These are phyloP conservation scores for Bhutanitis thaidina DNA, from an alignment of 2,888 invertebrate genomes.

Conservation along the genomic window DNA sequence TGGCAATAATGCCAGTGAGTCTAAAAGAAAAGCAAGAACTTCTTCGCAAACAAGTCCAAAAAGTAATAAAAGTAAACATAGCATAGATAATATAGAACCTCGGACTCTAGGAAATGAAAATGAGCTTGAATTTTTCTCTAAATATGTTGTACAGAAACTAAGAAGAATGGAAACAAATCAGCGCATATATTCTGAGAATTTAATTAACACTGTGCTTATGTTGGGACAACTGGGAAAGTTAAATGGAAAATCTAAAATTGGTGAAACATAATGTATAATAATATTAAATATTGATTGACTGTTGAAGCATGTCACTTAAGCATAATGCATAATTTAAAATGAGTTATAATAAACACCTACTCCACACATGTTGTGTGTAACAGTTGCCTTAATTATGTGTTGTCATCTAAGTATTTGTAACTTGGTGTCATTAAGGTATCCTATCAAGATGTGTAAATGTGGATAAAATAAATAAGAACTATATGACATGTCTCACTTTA, in stretches of 20 bases:
- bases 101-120: slow-evolving; percentile 51
- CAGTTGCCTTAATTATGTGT: too few relatives aligned
- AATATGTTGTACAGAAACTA: slow-evolving; percentile 71
- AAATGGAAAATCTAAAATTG: slow-evolving; percentile 66
- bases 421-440: too few relatives aligned
- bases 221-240: slow-evolving; percentile 65
- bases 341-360: too few relatives aligned
- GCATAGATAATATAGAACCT: slow-evolving; percentile 37
- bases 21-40: slow-evolving; percentile 42
- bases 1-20: slow-evolving; percentile 31
- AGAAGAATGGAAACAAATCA: slow-evolving; percentile 73
- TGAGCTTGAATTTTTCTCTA: slow-evolving; percentile 71
- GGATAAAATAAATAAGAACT: too few relatives aligned
- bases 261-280: slow-evolving; percentile 28
- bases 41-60: slow-evolving; percentile 42
- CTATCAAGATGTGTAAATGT: too few relatives aligned
- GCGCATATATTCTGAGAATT: slow-evolving; percentile 71
- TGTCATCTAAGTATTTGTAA: too few relatives aligned
- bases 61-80: slow-evolving; percentile 48
- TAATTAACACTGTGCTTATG: slow-evolving; percentile 74
- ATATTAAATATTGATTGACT: too few relatives aligned
- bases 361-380: too few relatives aligned
- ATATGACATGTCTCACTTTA: not conserved
- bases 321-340: too few relatives aligned
- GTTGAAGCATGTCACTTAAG: too few relatives aligned